phyloP scores from a whole-genome alignment of 2,113 vertebrate species.

The Mesembrinibis cayennensis region DNA sequence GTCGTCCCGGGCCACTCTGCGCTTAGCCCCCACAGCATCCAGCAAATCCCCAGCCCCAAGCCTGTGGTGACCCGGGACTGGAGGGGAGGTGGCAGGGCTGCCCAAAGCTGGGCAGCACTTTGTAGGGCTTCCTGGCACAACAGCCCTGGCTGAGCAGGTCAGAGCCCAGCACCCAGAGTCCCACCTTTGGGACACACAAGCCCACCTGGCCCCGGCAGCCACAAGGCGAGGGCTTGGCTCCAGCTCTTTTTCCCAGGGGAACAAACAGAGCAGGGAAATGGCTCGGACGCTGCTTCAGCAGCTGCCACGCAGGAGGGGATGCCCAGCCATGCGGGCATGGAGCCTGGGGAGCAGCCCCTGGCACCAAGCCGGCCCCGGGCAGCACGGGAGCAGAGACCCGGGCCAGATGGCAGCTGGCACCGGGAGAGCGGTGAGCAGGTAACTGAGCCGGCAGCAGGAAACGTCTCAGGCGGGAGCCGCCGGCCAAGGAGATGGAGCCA shows the following conservation, averaged over 20 bases:
- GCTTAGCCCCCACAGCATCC: background rate
- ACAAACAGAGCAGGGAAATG: rapidly evolving
- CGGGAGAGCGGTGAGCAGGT: background rate
- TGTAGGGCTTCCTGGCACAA: background rate
- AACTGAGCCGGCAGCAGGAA: background rate
- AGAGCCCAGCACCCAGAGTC: background rate
- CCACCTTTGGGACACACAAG: background rate
- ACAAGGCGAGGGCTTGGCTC: background rate
- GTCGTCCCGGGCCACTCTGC: too few relatives aligned
- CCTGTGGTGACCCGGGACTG: rapidly evolving
- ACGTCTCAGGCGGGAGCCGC: background rate
- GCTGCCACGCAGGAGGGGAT: background rate
- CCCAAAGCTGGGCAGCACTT: background rate
- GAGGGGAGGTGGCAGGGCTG: background rate
- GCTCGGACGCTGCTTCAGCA: background rate
- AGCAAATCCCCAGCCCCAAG: background rate
- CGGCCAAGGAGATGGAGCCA: background rate
- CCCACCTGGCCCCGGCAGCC: background rate
- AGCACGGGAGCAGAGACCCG: background rate
- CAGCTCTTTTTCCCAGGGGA: background rate
- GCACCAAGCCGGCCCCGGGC: background rate
- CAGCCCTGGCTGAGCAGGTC: background rate
- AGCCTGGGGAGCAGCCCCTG: background rate
- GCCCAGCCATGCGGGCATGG: background rate
- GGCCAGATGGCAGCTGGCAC: background rate